These are phyloP conservation scores for Saturnia pavonia DNA, from an alignment of 2,888 invertebrate genomes.

Conservation along the genomic window DNA sequence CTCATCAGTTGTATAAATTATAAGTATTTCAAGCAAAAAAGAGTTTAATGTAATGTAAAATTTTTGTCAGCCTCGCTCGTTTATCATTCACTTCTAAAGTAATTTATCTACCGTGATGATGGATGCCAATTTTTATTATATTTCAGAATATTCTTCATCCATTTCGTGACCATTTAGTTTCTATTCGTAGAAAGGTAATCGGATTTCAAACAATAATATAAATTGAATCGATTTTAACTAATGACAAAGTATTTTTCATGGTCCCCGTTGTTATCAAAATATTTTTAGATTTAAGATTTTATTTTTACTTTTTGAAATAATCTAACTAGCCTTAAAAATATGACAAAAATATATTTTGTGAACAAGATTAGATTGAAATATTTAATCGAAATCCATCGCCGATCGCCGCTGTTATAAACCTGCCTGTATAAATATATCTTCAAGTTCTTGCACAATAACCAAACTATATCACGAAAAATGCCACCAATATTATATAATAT, in stretches of 20 bases:
- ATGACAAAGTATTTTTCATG: not conserved
- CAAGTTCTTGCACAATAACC: too few species aligned
- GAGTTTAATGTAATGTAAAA: slow-evolving; percentile 11
- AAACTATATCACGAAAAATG: too few species aligned
- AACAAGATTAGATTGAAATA: too few species aligned
- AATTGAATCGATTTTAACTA: not conserved
- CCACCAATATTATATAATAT: too few species aligned
- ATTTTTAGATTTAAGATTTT: not conserved
- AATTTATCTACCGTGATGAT: slow-evolving; percentile 3
- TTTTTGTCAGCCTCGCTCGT: not conserved
- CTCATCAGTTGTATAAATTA: slow-evolving; percentile 3
- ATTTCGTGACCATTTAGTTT: not conserved
- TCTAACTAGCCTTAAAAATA: not conserved
- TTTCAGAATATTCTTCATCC: not conserved
- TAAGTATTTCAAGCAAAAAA: not conserved
- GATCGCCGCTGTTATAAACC: too few species aligned
- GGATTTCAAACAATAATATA: not conserved
- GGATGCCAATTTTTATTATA: slow-evolving; percentile 12
- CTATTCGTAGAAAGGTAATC: not conserved
- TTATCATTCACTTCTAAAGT: slow-evolving; percentile 9
- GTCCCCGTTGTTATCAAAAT: not conserved
- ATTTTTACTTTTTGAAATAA: not conserved
- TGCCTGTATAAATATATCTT: too few species aligned
- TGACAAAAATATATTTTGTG: not conserved
- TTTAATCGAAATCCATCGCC: too few species aligned